phyloP scores from a whole-genome alignment of 2,797 vertebrate species.

The Mallotus villosus region DNA sequence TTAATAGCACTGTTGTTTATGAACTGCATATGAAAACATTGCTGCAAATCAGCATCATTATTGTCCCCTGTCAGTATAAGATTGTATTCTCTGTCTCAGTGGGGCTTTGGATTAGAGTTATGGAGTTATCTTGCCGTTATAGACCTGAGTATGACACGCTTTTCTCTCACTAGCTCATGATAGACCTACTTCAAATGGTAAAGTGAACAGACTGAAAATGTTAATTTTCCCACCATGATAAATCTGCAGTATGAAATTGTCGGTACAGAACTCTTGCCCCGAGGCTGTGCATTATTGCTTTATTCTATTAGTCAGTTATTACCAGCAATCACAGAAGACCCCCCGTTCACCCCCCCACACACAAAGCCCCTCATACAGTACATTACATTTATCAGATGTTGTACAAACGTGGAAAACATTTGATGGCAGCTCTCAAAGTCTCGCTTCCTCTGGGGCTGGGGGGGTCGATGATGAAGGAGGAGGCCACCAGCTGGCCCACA shows the following conservation, averaged over 20 bases:
- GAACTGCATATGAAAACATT: constrained; percentile 33
- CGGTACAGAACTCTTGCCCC: constrained; percentile 68
- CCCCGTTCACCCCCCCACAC: constrained; percentile 52
- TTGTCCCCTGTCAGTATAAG: constrained; percentile 50
- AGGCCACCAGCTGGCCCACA: constrained; percentile 72
- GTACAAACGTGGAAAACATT: constrained; percentile 79
- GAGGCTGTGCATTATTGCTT: constrained; percentile 80
- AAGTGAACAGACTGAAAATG: constrained; percentile 77
- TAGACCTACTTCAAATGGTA: constrained; percentile 68
- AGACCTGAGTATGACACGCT: constrained; percentile 56
- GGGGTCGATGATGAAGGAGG: constrained; percentile 50
- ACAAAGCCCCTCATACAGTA: constrained; percentile 72
- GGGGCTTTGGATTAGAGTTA: constrained; percentile 50
- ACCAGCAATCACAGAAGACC: constrained; percentile 81
- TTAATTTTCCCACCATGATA: constrained; percentile 77
- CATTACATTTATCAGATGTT: constrained; percentile 82
- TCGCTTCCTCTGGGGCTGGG: constrained; percentile 70
- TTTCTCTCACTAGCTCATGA: constrained; percentile 50
- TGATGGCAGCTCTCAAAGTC: constrained; percentile 75
- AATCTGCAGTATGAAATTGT: constrained; percentile 80
- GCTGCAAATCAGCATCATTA: constrained; percentile 56
- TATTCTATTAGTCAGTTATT: constrained; percentile 88
- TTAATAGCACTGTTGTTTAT: constrained; percentile 57
- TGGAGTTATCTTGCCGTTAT: constrained; percentile 42
- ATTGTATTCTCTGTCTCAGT: constrained; percentile 38